These are phyloP conservation scores for Ptyas mucosa DNA, from an alignment of 2,113 vertebrate genomes.

Conservation along the genomic window DNA sequence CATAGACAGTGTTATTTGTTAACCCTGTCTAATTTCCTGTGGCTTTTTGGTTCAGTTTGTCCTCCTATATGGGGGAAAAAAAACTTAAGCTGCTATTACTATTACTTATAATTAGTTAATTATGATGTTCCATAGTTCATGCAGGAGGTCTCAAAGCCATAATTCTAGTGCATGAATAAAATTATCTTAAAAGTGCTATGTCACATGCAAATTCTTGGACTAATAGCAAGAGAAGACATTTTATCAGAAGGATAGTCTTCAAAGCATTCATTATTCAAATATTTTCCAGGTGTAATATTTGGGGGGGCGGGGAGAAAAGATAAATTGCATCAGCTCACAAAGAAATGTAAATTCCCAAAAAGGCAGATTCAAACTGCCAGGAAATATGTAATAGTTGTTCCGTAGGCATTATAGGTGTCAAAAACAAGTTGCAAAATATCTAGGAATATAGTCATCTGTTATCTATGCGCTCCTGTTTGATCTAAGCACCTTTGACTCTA, in stretches of 20 bases:
- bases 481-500: not conserved
- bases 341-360: not conserved
- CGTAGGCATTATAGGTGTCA: not conserved
- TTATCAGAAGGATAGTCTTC: not conserved
- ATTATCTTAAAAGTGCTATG: not conserved
- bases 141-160: slow-evolving; percentile 1
- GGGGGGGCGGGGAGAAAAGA: too few species aligned
- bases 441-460: not conserved
- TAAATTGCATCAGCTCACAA: not conserved
- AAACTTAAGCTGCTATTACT: not conserved
- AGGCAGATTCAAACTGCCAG: not conserved
- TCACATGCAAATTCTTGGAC: not conserved
- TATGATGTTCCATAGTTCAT: not conserved
- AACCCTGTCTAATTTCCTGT: slow-evolving; percentile 61
- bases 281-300: not conserved
- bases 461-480: not conserved
- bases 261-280: not conserved
- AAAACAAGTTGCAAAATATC: not conserved
- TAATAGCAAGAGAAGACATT: not conserved
- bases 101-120: slow-evolving; percentile 13
- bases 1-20: slow-evolving; percentile 63
- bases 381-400: not conserved
- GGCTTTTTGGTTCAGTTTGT: slow-evolving; percentile 51
- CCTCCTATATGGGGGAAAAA: slow-evolving; percentile 32
- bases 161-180: slow-evolving; percentile 22